These are phyloP conservation scores for Ursus arctos DNA, from an alignment of 2,113 vertebrate genomes.

Conservation along the genomic window DNA sequence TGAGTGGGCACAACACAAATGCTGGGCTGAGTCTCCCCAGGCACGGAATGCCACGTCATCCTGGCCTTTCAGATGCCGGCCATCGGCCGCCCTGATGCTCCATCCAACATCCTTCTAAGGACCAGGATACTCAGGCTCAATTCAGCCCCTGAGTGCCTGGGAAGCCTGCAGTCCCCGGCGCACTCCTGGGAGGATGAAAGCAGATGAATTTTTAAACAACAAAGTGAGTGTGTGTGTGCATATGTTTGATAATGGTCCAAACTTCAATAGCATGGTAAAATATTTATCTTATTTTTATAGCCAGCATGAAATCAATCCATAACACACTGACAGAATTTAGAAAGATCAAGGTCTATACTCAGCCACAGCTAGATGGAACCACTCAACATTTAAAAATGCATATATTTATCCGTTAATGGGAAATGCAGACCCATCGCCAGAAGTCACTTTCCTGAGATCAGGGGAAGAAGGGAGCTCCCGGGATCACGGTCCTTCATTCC, in stretches of 20 bases:
- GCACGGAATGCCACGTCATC: not conserved
- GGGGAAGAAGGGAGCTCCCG: too few relatives aligned
- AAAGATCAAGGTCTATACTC: conserved; percentile 48
- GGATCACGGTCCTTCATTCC: not conserved
- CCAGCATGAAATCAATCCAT: conserved; percentile 44
- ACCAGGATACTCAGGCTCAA: not conserved
- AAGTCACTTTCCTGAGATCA: not conserved
- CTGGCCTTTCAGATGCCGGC: not conserved
- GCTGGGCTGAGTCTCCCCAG: not conserved
- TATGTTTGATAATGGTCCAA: conserved; percentile 60
- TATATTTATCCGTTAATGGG: not conserved
- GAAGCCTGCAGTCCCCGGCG: not conserved
- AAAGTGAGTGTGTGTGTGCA: not conserved
- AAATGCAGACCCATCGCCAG: not conserved
- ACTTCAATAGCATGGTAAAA: conserved; percentile 73
- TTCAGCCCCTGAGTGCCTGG: conserved; percentile 32
- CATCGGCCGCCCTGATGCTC: not conserved
- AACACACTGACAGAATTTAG: not conserved
- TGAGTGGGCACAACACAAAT: not conserved
- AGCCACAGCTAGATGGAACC: not conserved
- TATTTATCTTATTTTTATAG: conserved; percentile 72
- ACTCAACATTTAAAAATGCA: not conserved
- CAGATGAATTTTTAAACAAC: conserved; percentile 78
- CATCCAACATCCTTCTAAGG: not conserved
- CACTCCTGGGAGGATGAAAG: conserved; percentile 44